Conservation (phyloP, 2,797 vertebrate species). For the Poeciliopsis turneri region DNA sequence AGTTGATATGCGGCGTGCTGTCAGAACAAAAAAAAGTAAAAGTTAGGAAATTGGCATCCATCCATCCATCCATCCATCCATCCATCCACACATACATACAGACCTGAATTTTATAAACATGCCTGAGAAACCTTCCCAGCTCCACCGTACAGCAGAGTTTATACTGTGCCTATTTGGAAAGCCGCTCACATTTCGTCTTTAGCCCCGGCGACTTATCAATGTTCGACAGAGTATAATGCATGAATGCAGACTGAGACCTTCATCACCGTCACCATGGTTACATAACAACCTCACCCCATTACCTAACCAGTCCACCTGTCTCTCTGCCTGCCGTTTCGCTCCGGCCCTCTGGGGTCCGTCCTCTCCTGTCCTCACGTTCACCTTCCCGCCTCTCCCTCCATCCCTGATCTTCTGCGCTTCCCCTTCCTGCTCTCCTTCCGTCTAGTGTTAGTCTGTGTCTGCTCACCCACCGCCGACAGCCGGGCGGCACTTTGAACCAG, state of each 20-base stretch:
- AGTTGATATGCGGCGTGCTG: conserved; percentile 51
- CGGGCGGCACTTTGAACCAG: conserved; percentile 69
- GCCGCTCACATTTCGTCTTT: conserved; percentile 17
- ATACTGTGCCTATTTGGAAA: conserved; percentile 23
- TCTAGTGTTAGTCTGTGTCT: conserved; percentile 54
- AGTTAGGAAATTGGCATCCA: not conserved
- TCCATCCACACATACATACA: too few relatives aligned
- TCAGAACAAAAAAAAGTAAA: not conserved
- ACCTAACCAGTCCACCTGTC: conserved; percentile 4
- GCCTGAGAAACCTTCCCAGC: not conserved
- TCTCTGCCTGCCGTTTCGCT: not conserved
- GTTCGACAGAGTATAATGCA: conserved; percentile 13
- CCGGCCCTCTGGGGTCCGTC: conserved; percentile 11
- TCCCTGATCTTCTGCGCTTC: conserved; percentile 34
- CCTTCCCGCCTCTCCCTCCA: conserved; percentile 24
- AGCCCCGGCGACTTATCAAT: not conserved
- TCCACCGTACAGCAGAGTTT: conserved; percentile 4
- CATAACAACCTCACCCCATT: conserved; percentile 25
- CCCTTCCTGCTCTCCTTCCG: conserved; percentile 33
- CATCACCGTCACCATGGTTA: conserved; percentile 24
- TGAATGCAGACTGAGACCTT: conserved; percentile 7
- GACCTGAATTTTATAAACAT: not conserved
- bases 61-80: not conserved
- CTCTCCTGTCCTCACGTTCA: conserved; percentile 17
- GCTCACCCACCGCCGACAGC: conserved; percentile 54